Evolutionary conservation across 1,140 invertebrate genomes (phyloP), one percentile per base, ranked within the genome.

Genomic region (Drosophila fuyamai): DNA sequence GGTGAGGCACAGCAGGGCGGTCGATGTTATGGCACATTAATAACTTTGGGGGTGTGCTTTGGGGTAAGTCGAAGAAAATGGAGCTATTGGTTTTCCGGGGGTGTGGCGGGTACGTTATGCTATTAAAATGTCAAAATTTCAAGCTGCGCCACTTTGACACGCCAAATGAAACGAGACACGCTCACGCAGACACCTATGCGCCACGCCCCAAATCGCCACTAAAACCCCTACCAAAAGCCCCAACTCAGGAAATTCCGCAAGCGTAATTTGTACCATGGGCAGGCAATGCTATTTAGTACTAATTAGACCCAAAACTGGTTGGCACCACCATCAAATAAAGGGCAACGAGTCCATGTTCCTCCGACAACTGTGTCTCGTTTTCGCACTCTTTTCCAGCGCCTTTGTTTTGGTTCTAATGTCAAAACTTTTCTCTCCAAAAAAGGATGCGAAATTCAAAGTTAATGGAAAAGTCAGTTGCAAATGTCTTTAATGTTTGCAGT

Each of bases 121-220:
- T 76, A 83, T 83, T 83, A 79, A 73, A 84, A 74, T 84, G 82
- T 77, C 63, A 77, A 73, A 81, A 86, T 86, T 81, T 86, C 67
- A 36, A 65, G 82, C 68, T 63, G 66, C 78, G 78, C 73, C 40
- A 77, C 62, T 81, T 81, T 77, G 79, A 81, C 82, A 80, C 72
- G 72, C 76, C 81, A 73, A 83, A 72, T 77, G 77, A 84, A 83
- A 80, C 79, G 77, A 76, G 74, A 68, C 65, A 76, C 81, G 81
- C 81, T 81, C 60, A 56, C 62, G 14, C 60, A 51, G 56, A 55
- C 50, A 74, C 71, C 71, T 54, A 32, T 35, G 13, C 2, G 16
- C 18, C 32, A 56, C 48, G 48, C 40, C 55, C 29, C 35, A 12
- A 0, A 10, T 13, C 32, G 10, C 13, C 40, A 12, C 14, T 6